Base-by-base conservation (phyloP, 2,797 vertebrate species). In the Amazona finschi region DNA sequence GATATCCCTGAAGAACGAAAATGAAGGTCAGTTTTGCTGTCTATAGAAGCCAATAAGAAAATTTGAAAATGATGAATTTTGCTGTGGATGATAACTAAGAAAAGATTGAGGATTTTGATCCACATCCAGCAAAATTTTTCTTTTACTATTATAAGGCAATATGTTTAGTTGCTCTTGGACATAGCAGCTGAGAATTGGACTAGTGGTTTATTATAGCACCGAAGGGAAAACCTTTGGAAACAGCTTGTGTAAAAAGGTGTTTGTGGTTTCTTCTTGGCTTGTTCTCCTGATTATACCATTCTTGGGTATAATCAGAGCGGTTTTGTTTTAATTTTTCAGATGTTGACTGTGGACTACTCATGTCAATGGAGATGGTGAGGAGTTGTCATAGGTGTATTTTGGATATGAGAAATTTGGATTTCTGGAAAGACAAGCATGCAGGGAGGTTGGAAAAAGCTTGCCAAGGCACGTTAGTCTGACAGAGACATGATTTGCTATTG, bases 1-100 rank as follows among this genome's bases (percentile, higher is more conserved):
- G 77, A 17, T 73, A 76, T 38, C 43, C 84, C 67, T 78, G 38
- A 90, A 91, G 85, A 67, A 81, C 4, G 5, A 55, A 89, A 87
- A 0, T 76, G 73, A 90, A 95, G 90, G 83, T 93, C 70, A 62
- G 22, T 70, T 92, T 71, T 90, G 12, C 58, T 60, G 53, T 55
- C 58, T 79, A 6, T 12, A 62, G 81, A 82, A 91, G 22, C 44
- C 76, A 81, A 66, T 83, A 39, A 60, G 74, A 88, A 75, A 86
- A 76, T 47, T 28, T 52, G 46, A 72, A 96, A 90, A 86, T 71
- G 11, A 53, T 57, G 22, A 6, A 22, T 71, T 71, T 75, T 83
- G 10, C 31, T 78, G 41, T 44, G 60, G 55, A 73, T 28, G 11
- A 70, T 77, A 67, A 41, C 53, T 74, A 73, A 70, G 46, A 78